Evolutionary conservation across 2,888 invertebrate genomes (phyloP).

Genomic region (Diabrotica balteata): DNA sequence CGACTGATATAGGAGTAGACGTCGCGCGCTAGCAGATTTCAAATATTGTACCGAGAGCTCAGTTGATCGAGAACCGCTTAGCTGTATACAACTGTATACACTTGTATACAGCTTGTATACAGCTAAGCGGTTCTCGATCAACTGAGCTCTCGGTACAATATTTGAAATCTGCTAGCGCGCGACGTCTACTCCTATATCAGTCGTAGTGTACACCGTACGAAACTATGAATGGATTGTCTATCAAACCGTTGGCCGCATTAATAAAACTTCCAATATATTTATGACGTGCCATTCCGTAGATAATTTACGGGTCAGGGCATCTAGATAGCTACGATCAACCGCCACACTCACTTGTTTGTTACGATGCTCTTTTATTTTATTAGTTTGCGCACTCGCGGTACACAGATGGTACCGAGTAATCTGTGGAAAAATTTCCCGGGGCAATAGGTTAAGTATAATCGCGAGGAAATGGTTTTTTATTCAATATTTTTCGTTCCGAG

Average conservation of each 20-base stretch:
- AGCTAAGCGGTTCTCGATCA: too few relatives aligned
- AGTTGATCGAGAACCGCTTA: too few relatives aligned
- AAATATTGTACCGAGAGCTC: too few relatives aligned
- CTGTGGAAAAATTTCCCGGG: constrained; percentile 18
- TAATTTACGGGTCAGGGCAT: constrained; percentile 60
- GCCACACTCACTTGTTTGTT: constrained; percentile 48
- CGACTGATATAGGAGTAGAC: too few relatives aligned
- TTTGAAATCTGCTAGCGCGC: too few relatives aligned
- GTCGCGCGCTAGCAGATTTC: too few relatives aligned
- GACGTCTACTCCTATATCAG: too few relatives aligned
- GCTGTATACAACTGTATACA: too few relatives aligned
- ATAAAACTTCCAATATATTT: constrained; percentile 60
- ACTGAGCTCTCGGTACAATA: too few relatives aligned
- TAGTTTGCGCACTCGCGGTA: constrained; percentile 15
- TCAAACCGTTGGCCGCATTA: constrained; percentile 56
- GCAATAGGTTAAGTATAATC: constrained; percentile 6
- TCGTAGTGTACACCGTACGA: background rate
- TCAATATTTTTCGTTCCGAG: constrained; percentile 4
- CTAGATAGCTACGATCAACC: constrained; percentile 49
- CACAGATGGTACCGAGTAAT: constrained; percentile 23
- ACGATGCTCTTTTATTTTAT: constrained; percentile 39
- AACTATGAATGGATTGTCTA: constrained; percentile 51
- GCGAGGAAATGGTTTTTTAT: constrained; percentile 17
- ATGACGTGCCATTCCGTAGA: constrained; percentile 59
- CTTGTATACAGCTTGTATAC: too few relatives aligned